Evolutionary conservation across 2,797 vertebrate genomes (phyloP), one percentile per base, ranked within the genome.

Genomic region (Muraenolepis orangiensis): DNA sequence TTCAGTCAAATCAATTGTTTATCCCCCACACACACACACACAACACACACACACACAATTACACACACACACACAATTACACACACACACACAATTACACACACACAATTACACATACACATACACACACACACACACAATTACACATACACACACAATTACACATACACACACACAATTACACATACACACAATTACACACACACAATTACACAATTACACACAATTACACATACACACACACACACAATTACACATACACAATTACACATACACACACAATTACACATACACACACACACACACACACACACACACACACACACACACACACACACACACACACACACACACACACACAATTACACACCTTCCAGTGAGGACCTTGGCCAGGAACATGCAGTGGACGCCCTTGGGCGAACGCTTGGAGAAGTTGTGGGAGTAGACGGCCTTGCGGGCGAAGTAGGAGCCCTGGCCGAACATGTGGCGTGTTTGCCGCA

Each of bases 381-480:
- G 94, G 57, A 99, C 96, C 93, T 99, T 99, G 76, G 96, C 97
- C 90, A 99, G 90, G 93, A 99, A 99, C 98, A 99, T 99, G 93
- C 95, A 99, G 91, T 99, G 98, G 75, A 98, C 90, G 34, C 98
- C 97, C 82, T 93, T 96, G 76, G 94, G 91, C 0, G 97, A 99
- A 78, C 96, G 94, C 75, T 97, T 97, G 87, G 98, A 97, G 88
- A 99, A 99, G 89, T 98, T 98, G 89, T 99, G 98, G 13, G 97
- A 99, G 86, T 99, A 99, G 82, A 97, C 95, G 0, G 96, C 96
- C 85, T 98, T 97, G 78, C 96, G 96, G 76, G 98, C 97, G 10
- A 99, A 99, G 89, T 99, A 99, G 89, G 97, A 99, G 84, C 98
- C 98, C 92, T 99, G 98, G 77, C 98, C 98, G 6, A 99, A 99